Conservation (phyloP, 2,113 vertebrate species). For the Carettochelys insculpta region DNA sequence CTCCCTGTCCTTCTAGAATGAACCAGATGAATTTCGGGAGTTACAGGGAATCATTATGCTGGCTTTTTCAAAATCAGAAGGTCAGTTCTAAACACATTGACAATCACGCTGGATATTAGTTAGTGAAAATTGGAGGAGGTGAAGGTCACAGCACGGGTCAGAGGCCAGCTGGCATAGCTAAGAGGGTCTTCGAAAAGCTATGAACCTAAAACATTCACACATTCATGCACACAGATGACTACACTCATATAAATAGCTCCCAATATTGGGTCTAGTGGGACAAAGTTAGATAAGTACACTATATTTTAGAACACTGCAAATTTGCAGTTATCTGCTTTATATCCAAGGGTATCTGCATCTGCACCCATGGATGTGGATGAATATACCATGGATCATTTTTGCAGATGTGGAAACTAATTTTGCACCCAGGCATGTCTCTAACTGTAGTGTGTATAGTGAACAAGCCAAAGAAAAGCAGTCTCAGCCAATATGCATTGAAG, state of each 20-base stretch:
- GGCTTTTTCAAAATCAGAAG: neutral
- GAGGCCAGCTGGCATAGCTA: neutral
- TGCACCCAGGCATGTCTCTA: too few relatives aligned
- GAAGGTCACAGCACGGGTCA: neutral
- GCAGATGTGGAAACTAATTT: too few relatives aligned
- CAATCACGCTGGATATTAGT: neutral
- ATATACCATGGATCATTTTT: too few relatives aligned
- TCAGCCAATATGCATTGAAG: neutral
- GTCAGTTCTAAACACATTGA: neutral
- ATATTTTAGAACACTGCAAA: too few relatives aligned
- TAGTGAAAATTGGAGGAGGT: neutral
- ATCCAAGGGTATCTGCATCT: too few relatives aligned
- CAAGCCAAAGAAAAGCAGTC: neutral
- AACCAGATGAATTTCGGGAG: neutral
- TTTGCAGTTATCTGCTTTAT: too few relatives aligned
- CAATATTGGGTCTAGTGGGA: neutral
- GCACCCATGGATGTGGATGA: too few relatives aligned
- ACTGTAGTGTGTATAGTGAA: neutral
- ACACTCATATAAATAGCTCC: neutral
- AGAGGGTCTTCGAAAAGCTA: neutral
- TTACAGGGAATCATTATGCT: neutral
- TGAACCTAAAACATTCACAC: neutral
- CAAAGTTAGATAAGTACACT: neutral
- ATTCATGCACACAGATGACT: neutral
- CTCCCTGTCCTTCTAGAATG: neutral